Conservation (phyloP, 2,888 invertebrate species). For the Scaptomyza parva region DNA sequence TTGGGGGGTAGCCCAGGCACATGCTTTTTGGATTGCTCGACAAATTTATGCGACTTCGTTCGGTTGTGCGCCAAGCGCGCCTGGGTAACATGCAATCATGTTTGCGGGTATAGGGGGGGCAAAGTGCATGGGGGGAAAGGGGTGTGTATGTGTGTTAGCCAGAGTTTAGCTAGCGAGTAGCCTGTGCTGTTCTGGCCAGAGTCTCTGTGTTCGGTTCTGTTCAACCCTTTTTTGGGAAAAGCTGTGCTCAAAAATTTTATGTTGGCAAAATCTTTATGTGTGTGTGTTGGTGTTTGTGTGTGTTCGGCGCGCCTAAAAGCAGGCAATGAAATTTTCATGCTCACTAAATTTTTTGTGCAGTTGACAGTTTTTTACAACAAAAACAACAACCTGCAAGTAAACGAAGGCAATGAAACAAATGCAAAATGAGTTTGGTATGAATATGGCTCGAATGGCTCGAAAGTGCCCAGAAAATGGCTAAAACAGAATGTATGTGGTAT, state of each 20-base stretch:
- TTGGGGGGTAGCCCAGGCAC: constrained; percentile 60
- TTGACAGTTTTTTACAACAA: constrained; percentile 44
- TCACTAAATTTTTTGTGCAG: constrained; percentile 52
- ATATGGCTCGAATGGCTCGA: constrained; percentile 41
- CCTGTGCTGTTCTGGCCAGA: too few species aligned
- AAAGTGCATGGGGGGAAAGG: background rate
- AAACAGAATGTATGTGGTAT: background rate
- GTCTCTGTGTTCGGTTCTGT: too few species aligned
- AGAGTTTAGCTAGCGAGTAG: too few species aligned
- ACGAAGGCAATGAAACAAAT: constrained; percentile 42
- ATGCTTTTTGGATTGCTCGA: constrained; percentile 64
- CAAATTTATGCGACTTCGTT: constrained; percentile 60
- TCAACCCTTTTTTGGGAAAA: constrained; percentile 61
- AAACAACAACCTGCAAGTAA: constrained; percentile 10
- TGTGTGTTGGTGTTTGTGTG: constrained; percentile 11
- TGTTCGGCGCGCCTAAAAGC: constrained; percentile 61
- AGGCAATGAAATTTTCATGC: constrained; percentile 67
- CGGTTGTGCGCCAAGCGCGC: too few species aligned
- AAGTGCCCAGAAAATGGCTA: constrained; percentile 8
- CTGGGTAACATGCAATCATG: constrained; percentile 42
- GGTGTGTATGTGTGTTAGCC: constrained; percentile 18
- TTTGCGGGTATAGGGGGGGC: background rate
- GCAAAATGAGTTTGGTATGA: constrained; percentile 55
- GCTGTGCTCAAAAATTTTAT: constrained; percentile 42
- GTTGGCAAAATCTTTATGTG: background rate